Evolutionary conservation across 2,113 vertebrate genomes (phyloP).

Genomic region (Pelodiscus sinensis): DNA sequence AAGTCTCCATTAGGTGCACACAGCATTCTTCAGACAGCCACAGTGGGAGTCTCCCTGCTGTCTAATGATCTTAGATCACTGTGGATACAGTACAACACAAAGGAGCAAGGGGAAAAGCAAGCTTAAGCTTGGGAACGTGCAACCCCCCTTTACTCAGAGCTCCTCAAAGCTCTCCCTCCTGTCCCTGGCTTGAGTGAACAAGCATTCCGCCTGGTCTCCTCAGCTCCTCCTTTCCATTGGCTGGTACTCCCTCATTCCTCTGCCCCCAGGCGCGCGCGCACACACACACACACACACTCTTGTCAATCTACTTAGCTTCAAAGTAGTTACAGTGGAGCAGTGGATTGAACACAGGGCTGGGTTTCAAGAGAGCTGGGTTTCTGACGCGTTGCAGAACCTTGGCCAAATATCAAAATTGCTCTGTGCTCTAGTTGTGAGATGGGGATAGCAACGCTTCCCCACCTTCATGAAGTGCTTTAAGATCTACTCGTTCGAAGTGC

Average conservation of each 20-base stretch:
- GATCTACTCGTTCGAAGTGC: constrained; percentile 30
- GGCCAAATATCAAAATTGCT: neutral
- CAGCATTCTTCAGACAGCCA: accelerated
- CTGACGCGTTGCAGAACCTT: neutral
- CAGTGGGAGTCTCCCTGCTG: neutral
- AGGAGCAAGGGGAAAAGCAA: neutral
- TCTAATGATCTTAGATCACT: neutral
- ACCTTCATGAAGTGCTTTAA: neutral
- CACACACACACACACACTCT: neutral
- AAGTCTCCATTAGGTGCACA: neutral
- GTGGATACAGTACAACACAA: neutral
- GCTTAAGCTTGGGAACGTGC: accelerated
- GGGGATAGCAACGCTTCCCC: neutral
- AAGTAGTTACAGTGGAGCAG: neutral
- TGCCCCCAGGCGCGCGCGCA: neutral
- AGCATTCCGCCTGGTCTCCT: accelerated
- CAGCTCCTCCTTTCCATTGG: neutral
- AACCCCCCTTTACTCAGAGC: accelerated
- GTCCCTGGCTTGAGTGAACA: neutral
- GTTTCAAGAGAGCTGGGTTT: neutral
- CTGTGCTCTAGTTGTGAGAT: neutral
- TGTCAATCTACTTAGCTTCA: accelerated
- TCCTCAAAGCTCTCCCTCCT: neutral
- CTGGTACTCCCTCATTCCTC: neutral
- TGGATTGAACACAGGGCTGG: neutral